A percentile compares a stretch with the other conserved stretches of the same genome.
These are phyloP conservation scores for Bambusicola thoracicus DNA, from an alignment of 2,113 vertebrate genomes.

Conservation along the genomic window DNA sequence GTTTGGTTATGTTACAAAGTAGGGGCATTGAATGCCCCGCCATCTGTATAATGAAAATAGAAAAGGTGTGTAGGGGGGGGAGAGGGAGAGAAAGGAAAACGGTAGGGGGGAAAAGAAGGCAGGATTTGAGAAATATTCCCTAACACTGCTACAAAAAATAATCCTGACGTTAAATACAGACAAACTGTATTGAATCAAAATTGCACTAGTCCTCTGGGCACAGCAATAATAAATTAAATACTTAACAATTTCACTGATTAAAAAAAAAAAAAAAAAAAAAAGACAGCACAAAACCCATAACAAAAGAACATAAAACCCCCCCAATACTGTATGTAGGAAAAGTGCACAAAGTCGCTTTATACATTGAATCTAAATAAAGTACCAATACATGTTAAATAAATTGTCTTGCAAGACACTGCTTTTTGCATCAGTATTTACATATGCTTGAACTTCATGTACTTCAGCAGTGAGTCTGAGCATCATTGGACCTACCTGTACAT, in stretches of 20 bases:
- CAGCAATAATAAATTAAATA: slow-evolving; percentile 80
- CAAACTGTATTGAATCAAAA: slow-evolving; percentile 63
- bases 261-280: not conserved
- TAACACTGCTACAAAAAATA: slow-evolving; percentile 66
- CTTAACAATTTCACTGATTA: slow-evolving; percentile 69
- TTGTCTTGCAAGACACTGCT: slow-evolving; percentile 34
- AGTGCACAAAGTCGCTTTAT: slow-evolving; percentile 85
- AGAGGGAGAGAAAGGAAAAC: not conserved
- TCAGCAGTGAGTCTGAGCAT: not conserved
- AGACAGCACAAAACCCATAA: slow-evolving; percentile 69
- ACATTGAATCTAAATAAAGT: slow-evolving; percentile 74
- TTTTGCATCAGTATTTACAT: slow-evolving; percentile 50
- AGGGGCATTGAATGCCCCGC: not conserved
- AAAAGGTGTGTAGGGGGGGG: too few relatives aligned
- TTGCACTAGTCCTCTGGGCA: slow-evolving; percentile 85
- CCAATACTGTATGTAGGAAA: slow-evolving; percentile 79
- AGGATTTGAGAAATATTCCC: slow-evolving; percentile 72
- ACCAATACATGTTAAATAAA: slow-evolving; percentile 71
- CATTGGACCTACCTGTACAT: not conserved
- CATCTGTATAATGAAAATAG: not conserved
- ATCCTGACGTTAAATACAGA: slow-evolving; percentile 77
- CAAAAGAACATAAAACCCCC: slow-evolving; percentile 58
- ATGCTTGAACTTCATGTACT: not conserved
- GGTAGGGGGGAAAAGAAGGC: not conserved
- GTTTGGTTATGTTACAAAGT: not conserved